Conservation (phyloP, 2,888 invertebrate genomes). For the Synergus itoensis region DNA sequence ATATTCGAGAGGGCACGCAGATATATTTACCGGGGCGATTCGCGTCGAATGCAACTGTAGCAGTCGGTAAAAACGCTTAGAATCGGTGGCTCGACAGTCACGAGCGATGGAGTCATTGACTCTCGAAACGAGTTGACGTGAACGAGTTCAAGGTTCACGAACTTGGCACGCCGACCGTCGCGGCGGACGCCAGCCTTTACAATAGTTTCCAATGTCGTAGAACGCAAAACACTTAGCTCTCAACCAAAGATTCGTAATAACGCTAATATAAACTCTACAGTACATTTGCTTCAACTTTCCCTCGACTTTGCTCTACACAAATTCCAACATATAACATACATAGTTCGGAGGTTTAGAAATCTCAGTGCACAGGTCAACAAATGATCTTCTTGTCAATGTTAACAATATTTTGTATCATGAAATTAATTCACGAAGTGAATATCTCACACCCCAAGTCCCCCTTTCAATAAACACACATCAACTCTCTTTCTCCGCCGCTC, state of each 20-base stretch:
- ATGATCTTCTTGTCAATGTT: too few species aligned
- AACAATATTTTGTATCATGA: too few species aligned
- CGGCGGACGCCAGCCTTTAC: constrained; percentile 46
- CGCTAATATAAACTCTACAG: not conserved
- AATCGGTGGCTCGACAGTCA: constrained; percentile 59
- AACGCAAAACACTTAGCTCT: constrained; percentile 16
- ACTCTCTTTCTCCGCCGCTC: too few species aligned
- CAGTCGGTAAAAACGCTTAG: constrained; percentile 56
- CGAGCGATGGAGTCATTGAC: constrained; percentile 59
- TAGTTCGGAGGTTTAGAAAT: too few species aligned
- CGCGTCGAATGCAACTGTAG: constrained; percentile 32
- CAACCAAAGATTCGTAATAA: not conserved
- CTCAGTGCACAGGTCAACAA: too few species aligned
- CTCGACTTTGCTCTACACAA: not conserved
- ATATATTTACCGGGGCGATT: constrained; percentile 39
- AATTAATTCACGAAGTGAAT: too few species aligned
- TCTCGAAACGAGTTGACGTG: constrained; percentile 66
- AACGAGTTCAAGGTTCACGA: constrained; percentile 74
- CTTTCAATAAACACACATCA: too few species aligned
- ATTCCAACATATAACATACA: too few species aligned
- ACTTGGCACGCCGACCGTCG: constrained; percentile 72
- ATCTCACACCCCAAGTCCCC: too few species aligned
- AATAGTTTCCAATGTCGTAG: constrained; percentile 42
- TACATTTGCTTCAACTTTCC: not conserved
- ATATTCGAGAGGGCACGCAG: constrained; percentile 17